A percentile compares a stretch with the other conserved stretches of the same genome.
Evolutionary conservation across 2,888 invertebrate species (phyloP).

Genomic region (Andrena dorsata): DNA sequence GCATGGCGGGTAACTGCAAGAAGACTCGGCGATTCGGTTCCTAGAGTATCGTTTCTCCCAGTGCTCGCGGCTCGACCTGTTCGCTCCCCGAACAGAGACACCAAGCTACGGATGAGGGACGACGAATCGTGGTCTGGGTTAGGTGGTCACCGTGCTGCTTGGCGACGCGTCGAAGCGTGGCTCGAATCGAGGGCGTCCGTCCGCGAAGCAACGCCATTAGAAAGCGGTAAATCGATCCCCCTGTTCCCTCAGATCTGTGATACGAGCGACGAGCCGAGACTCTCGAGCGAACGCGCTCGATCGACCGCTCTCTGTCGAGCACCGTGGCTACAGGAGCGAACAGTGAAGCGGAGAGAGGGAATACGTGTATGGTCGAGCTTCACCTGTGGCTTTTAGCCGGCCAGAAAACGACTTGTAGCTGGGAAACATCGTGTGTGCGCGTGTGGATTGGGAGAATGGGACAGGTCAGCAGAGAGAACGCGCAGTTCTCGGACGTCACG

Average conservation of each 20-base stretch:
- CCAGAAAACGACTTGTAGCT: conserved; percentile 36
- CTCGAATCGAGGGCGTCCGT: conserved; percentile 36
- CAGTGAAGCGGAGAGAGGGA: neutral
- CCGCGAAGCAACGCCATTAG: conserved; percentile 32
- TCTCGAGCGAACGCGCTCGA: conserved; percentile 30
- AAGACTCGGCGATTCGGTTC: conserved; percentile 27
- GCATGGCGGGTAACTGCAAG: neutral
- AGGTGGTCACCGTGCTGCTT: conserved; percentile 6
- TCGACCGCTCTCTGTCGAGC: conserved; percentile 23
- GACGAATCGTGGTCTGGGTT: neutral
- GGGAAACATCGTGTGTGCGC: conserved; percentile 40
- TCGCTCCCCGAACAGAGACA: neutral
- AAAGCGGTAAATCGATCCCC: conserved; percentile 53
- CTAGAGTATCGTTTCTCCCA: conserved; percentile 27
- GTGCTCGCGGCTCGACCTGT: neutral
- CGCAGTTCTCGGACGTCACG: conserved; percentile 69
- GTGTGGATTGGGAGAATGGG: conserved; percentile 44
- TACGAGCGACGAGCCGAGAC: conserved; percentile 70
- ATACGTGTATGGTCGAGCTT: conserved; percentile 45
- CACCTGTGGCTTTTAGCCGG: conserved; percentile 38
- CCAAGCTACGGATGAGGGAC: neutral
- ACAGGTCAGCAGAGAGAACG: conserved; percentile 36
- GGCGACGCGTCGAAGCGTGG: conserved; percentile 6
- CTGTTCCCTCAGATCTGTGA: conserved; percentile 81
- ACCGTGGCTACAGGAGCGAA: conserved; percentile 21